phyloP scores from a whole-genome alignment of 2,113 vertebrate genomes.

The Malaclemys terrapin region DNA sequence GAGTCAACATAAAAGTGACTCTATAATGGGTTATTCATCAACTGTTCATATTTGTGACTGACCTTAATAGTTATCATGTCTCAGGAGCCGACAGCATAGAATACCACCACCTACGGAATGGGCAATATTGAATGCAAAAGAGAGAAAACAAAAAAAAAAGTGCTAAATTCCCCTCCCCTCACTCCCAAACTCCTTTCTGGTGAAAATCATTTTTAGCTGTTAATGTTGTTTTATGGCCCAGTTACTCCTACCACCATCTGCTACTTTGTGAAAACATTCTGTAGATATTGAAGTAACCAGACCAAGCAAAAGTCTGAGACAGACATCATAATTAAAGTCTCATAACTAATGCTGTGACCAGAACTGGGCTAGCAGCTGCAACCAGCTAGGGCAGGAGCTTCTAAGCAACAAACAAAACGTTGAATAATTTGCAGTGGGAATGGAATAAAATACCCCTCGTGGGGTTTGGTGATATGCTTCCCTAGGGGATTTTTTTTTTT shows the following conservation, averaged over 20 bases:
- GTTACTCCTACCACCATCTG: conserved; percentile 74
- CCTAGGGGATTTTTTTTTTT: neutral
- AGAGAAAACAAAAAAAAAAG: conserved; percentile 54
- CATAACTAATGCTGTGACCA: conserved; percentile 39
- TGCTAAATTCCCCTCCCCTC: conserved; percentile 41
- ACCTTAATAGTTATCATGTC: conserved; percentile 70
- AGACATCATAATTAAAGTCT: conserved; percentile 42
- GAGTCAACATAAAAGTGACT: conserved; percentile 72
- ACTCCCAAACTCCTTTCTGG: conserved; percentile 47
- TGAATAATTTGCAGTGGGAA: conserved; percentile 9
- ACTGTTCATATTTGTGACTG: conserved; percentile 72
- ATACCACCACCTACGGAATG: conserved; percentile 57
- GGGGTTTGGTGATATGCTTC: neutral
- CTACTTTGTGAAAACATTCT: conserved; percentile 76
- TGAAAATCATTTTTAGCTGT: conserved; percentile 55
- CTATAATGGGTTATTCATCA: conserved; percentile 75
- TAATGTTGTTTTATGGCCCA: conserved; percentile 62
- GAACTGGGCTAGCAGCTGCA: conserved; percentile 39
- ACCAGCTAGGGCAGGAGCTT: neutral
- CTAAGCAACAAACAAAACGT: conserved; percentile 23
- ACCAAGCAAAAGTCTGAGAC: conserved; percentile 65
- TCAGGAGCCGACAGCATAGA: conserved; percentile 35
- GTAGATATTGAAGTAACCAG: conserved; percentile 65
- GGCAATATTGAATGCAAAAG: conserved; percentile 44
- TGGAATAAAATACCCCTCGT: neutral